Base-by-base conservation (phyloP, 2,797 vertebrate species). In the Aplochiton taeniatus region DNA sequence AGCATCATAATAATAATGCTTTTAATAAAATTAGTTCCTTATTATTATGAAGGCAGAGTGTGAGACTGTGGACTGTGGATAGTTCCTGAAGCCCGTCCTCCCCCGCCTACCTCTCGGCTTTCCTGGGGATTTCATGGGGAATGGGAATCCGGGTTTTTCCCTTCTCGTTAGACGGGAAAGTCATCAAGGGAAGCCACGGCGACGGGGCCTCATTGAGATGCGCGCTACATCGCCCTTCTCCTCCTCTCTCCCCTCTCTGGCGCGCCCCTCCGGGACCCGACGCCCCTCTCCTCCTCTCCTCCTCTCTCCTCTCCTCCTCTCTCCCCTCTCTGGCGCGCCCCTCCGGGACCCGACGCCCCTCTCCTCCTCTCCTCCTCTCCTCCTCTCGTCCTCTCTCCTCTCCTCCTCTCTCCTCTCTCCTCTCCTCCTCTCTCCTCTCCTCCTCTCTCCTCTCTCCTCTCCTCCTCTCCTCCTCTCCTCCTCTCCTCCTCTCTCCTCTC, bases 121-220 rank as follows among this genome's bases (percentile, higher is more conserved):
- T 80, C 84, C 85, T 83, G 85, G 63, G 70, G 79, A 62, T 79
- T 84, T 81, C 73, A 86, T 87, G 81, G 85, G 77, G 83, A 83
- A 88, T 84, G 83, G 86, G 86, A 88, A 82, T 66, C 73, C 78
- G 73, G 75, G 81, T 78, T 82, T 84, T 83, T 31, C 31, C 80
- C 78, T 80, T 77, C 76, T 86, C 78, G 78, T 88, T 85, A 87
- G 83, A 90, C 87, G 83, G 83, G 83, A 83, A 87, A 92, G 89
- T 90, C 85, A 91, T 91, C 88, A 91, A 87, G 90, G 89, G 75
- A 83, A 81, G 81, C 79, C 80, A 88, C 69, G 81, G 56, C 63
- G 87, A 90, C 85, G 80, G 81, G 83, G 68, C 77, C 87, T 93
- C 88, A 93, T 93, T 92, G 89, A 91, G 88, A 93, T 93, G 91